phyloP scores from a whole-genome alignment of 2,888 invertebrate genomes.

The Biston stratarius region DNA sequence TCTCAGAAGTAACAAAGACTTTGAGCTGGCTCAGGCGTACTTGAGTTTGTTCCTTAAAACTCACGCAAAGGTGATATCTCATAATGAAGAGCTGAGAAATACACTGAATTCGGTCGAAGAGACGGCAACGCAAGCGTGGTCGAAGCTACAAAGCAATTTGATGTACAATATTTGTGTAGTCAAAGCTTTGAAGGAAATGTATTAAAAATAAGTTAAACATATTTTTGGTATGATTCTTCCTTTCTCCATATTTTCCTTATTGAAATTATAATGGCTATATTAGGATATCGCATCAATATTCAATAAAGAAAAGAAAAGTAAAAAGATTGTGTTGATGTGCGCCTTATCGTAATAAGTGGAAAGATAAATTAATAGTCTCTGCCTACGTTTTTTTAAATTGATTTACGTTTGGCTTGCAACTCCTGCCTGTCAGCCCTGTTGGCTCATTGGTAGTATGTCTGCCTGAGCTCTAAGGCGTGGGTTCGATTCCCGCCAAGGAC shows the following conservation, averaged over 20 bases:
- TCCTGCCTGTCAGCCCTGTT: too few species aligned
- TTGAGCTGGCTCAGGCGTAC: conserved; percentile 96
- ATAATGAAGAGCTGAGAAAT: conserved; percentile 83
- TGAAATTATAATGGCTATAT: too few species aligned
- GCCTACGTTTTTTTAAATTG: too few species aligned
- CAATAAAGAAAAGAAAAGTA: too few species aligned
- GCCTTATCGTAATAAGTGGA: too few species aligned
- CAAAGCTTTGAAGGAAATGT: conserved; percentile 90
- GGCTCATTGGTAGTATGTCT: too few species aligned
- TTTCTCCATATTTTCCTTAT: background rate
- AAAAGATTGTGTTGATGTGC: too few species aligned
- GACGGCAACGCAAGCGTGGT: conserved; percentile 88
- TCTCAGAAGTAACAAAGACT: conserved; percentile 92
- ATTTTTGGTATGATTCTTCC: conserved; percentile 29
- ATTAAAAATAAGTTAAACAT: conserved; percentile 45
- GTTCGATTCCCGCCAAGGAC: too few species aligned
- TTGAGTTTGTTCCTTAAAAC: conserved; percentile 94
- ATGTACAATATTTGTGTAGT: conserved; percentile 92
- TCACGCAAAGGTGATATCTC: conserved; percentile 88
- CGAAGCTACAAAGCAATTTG: conserved; percentile 88
- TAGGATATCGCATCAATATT: too few species aligned
- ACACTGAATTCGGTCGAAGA: conserved; percentile 86
- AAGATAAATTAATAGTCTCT: too few species aligned
- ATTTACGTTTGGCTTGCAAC: too few species aligned
- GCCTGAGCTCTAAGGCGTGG: too few species aligned